Percentiles rank a stretch among this genome's conserved stretches.
phyloP scores from a whole-genome alignment of 2,888 invertebrate species.

The Tortrix viridana region DNA sequence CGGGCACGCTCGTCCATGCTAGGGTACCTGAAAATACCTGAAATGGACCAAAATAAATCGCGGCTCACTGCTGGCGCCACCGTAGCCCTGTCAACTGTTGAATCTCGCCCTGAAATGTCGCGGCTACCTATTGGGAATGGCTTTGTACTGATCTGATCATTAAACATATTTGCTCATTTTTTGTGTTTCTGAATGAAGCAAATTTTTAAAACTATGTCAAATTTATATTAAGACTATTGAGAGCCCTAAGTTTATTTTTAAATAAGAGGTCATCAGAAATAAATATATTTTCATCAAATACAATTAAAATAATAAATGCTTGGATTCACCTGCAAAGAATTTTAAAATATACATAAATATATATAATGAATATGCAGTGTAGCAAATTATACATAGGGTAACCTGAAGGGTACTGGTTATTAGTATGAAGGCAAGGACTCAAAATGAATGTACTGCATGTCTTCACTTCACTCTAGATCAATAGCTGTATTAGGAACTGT shows the following conservation, averaged over 20 bases:
- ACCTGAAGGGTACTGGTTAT: neutral
- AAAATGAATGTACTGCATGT: constrained; percentile 28
- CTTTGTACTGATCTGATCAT: constrained; percentile 4
- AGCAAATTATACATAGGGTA: neutral
- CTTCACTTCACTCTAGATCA: constrained; percentile 19
- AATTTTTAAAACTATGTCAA: constrained; percentile 11
- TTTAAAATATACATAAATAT: no score
- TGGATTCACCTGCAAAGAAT: constrained; percentile 1
- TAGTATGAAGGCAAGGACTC: constrained; percentile 10
- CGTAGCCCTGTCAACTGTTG: constrained; percentile 83
- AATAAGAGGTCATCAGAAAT: constrained; percentile 5
- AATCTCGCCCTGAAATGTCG: constrained; percentile 81
- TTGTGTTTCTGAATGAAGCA: constrained; percentile 13
- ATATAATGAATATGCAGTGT: neutral
- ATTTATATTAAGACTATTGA: no score
- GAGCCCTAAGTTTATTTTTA: constrained; percentile 9
- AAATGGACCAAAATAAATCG: constrained; percentile 78
- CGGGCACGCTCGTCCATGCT: constrained; percentile 72
- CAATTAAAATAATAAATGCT: constrained; percentile 2
- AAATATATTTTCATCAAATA: constrained; percentile 9
- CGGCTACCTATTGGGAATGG: constrained; percentile 52
- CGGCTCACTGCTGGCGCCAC: constrained; percentile 79
- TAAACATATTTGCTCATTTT: constrained; percentile 22
- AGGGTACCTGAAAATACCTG: constrained; percentile 82
- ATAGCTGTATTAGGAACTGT: constrained; percentile 20